A percentile compares a stretch with the other conserved stretches of the same genome.
These are phyloP conservation scores for Indicator maculatus DNA, from an alignment of 2,113 vertebrate genomes.

Conservation along the genomic window DNA sequence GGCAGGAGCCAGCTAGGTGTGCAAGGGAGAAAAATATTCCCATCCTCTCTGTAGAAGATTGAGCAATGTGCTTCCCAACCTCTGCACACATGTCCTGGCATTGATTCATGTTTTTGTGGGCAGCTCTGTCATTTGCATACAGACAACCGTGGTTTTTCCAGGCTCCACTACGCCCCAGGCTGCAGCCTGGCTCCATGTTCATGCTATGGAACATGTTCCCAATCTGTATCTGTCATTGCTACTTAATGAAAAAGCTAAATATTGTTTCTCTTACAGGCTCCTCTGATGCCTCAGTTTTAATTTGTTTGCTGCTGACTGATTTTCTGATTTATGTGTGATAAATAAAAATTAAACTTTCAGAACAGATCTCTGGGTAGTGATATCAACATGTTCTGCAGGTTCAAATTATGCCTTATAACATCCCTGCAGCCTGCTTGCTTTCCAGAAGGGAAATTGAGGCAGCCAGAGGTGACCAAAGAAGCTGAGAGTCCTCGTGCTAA, in stretches of 20 bases:
- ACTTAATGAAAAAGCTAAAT: background rate
- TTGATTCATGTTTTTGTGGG: background rate
- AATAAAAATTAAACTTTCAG: background rate
- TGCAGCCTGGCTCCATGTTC: background rate
- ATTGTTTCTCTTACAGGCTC: background rate
- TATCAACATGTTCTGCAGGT: background rate
- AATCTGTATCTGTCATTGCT: background rate
- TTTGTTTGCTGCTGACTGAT: background rate
- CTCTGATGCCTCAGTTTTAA: background rate
- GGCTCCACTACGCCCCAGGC: background rate
- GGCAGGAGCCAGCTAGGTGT: background rate
- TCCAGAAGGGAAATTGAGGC: background rate
- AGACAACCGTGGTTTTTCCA: background rate
- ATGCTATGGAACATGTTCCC: background rate
- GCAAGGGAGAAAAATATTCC: background rate
- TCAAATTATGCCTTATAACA: background rate
- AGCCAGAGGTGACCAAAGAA: background rate
- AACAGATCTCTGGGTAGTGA: background rate
- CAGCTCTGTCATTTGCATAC: background rate
- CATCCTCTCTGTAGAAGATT: background rate
- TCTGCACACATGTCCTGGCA: background rate
- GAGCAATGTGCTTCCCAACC: background rate
- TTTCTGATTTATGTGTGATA: background rate
- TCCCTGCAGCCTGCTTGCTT: background rate
- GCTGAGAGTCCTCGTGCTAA: background rate